Evolutionary conservation across 92 coral and sea anemone species (phyloP), one percentile per base, ranked within the genome.

Genomic region (Porites rus): DNA sequence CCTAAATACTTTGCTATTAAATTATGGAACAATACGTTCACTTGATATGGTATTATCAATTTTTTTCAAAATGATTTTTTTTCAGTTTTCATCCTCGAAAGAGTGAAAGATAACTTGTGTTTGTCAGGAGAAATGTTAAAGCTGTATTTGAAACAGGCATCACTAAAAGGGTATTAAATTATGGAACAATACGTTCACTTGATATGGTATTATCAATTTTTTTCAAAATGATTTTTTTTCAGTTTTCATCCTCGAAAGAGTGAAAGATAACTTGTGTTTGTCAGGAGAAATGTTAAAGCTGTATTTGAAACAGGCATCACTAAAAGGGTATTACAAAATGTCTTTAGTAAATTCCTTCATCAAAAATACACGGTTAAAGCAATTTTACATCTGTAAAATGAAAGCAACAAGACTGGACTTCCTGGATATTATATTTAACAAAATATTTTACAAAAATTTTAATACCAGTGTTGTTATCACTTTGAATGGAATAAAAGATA

Each of bases 351-450:
- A 28, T 8, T 65, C 22, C 22, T 9, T n/a, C 20, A 10, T 21
- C 13, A 21, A 24, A 21, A 21, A 67, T 62, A 62, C 66, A 16
- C 2, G 19, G n/a, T 22, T 16, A 62, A 62, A 62, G 7, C 21
- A 7, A 8, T 16, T 11, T 59, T 2, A 11, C 13, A 17, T 59
- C 17, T 18, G 66, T 58, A 65, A 68, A 68, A 7, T 10, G 10
- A 21, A 68, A 21, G 24, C 24, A 20, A 43, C 9, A 6, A 50
- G 72, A 63, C 72, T 78, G 21, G 25, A 64, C 83, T 78, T 78
- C 73, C 83, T 78, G 83, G 7, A 10, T 20, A 63, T 50, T 11
- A 65, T 10, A 19, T 10, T 17, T 8, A 21, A 8, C 12, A 51
- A 50, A 66, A 21, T 38, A 6, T 61, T 77, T 31, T 10, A 28